Evolutionary conservation across 2,888 invertebrate genomes (phyloP), one percentile per base, ranked within the genome.

Genomic region (Ectemnius lituratus): DNA sequence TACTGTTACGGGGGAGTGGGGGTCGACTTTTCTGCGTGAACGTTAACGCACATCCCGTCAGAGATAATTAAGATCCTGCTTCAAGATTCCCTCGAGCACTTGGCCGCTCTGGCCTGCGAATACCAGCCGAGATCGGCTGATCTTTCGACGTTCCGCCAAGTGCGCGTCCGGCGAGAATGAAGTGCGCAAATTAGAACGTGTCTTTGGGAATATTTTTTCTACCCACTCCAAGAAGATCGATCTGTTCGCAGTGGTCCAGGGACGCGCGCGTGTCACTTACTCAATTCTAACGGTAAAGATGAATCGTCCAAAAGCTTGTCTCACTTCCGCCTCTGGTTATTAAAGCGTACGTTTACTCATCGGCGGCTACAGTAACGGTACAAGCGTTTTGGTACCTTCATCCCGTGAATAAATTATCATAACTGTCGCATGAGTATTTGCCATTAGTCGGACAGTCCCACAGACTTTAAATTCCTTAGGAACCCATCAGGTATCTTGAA

Each of bases 351-450:
- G 79, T 86, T 84, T 82, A 84, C 80, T 84, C 83, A 84, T 85
- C 81, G 80, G 81, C 67, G 75, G 76, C 77, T 68, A 60, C 78
- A 80, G 76, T 89, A 89, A 89, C 89, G 89, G 89, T 88, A 89
- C 76, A 83, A 20, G 71, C 79, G 80, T 87, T 87, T 87, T 79
- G 88, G 85, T 83, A 80, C 66, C 37, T 84, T 85, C 81, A 77
- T 81, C 82, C 81, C 79, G 79, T 78, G 87, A 87, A 87, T 87
- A 87, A 83, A 87, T 87, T 87, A 87, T 84, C 81, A 71, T 83
- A 84, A 85, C 80, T 84, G 74, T 79, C 65, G n/a, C 37, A 37
- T 11, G 37, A 37, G 37, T 37, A 37, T 37, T 37, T 37, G 37
- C 37, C 37, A 37, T 37, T 37, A 37, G 37, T 2, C 23, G 16